Evolutionary conservation across 2,888 invertebrate genomes (phyloP), one percentile per base, ranked within the genome.

Genomic region (Dolichomitus sp.): DNA sequence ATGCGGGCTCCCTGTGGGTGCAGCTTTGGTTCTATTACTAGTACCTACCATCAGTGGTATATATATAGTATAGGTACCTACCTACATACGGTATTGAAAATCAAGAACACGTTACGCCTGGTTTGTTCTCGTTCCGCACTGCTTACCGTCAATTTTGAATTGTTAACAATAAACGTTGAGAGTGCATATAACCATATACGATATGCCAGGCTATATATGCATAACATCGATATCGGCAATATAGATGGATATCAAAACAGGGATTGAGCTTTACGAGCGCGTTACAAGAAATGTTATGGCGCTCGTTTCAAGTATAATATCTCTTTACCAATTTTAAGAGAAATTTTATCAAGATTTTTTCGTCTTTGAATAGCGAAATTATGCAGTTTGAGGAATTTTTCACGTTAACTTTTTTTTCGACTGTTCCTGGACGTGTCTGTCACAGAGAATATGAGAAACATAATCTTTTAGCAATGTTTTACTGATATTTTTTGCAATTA

Each of bases 1-100:
- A 69, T 48, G 30, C 23, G 42, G 23, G 12, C 17, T 80, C 33
- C 75, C 66, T n/a, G 57, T 37, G 57, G 66, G 45, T 68, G 75
- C 42, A 48, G 45, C 66, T 19, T 57, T 42, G 54, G 6, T 57
- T 54, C 40, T 45, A 23, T 42, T 42, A 14, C 65, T 19, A 14
- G 65, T 65, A 65, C 65, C 65, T 37, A 61, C 37, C 11, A 9
- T 19, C 37, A 37, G 17, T 0, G 27, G 4, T 3, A 9, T 6
- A 30, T 17, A 68, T 68, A 33, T 14, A 23, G 4, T 40, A 7
- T 30, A 23, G 1, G n/a, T n/a, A n/a, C n/a, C 1, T 19, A 69
- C 23, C 7, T 54, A 14, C n/a, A 19, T 40, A 70, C 11, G 19
- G 6, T 52, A 19, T 37, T 42, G 17, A 19, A 42, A 40, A 42